Conservation (phyloP, 2,888 invertebrate species). For the Ptychoptera albimana region DNA sequence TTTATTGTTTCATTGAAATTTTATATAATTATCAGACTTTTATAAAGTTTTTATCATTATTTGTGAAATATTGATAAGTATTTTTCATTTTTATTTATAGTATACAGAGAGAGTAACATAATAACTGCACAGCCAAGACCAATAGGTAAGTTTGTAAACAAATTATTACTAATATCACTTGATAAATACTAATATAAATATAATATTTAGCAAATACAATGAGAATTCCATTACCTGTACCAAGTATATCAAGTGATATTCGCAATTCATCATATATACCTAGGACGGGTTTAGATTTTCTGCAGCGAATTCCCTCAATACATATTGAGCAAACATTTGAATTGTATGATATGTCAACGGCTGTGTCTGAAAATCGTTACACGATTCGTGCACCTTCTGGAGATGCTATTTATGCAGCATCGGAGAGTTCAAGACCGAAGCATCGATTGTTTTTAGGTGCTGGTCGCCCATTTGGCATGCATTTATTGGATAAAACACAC, state of each 20-base stretch:
- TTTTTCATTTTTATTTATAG: constrained; percentile 12
- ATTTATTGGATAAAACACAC: constrained; percentile 64
- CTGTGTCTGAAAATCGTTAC: constrained; percentile 56
- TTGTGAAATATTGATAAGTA: too few relatives aligned
- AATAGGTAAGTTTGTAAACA: constrained; percentile 9
- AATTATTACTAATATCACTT: constrained; percentile 4
- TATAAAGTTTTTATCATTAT: too few relatives aligned
- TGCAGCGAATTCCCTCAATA: constrained; percentile 48
- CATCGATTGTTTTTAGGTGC: constrained; percentile 53
- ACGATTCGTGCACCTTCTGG: constrained; percentile 53
- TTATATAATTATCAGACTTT: too few relatives aligned
- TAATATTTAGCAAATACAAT: not conserved
- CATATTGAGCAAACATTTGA: constrained; percentile 70
- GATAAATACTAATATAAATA: not conserved
- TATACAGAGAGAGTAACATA: constrained; percentile 22
- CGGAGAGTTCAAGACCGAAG: constrained; percentile 44
- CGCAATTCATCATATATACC: constrained; percentile 27
- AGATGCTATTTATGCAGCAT: constrained; percentile 59
- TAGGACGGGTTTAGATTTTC: constrained; percentile 51
- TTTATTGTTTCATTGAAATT: too few relatives aligned
- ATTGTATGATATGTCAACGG: constrained; percentile 42
- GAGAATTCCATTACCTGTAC: not conserved
- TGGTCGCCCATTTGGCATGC: constrained; percentile 55
- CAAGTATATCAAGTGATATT: not conserved
- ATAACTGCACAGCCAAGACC: constrained; percentile 19